phyloP scores from a whole-genome alignment of 2,113 vertebrate genomes.

The Mormoops blainvillei region DNA sequence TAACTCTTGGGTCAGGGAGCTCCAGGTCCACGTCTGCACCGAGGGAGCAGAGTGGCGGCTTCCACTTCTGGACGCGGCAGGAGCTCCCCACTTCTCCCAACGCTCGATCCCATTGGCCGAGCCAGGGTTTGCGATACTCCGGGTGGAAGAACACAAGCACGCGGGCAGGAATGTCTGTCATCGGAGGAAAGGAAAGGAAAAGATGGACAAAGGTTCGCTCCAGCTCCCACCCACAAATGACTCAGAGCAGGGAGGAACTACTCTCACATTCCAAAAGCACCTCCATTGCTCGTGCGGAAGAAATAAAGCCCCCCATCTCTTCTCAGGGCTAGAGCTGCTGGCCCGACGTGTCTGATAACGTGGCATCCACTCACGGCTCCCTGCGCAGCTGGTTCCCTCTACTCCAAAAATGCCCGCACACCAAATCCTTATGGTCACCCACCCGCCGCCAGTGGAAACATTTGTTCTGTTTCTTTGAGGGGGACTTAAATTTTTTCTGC shows the following conservation, averaged over 20 bases:
- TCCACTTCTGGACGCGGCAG: accelerated
- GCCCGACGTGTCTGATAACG: accelerated
- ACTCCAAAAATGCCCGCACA: background rate
- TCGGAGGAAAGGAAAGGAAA: no score
- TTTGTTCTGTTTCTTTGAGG: background rate
- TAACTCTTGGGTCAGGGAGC: background rate
- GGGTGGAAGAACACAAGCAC: no score
- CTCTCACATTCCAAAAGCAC: background rate
- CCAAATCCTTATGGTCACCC: background rate
- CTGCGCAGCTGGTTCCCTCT: background rate
- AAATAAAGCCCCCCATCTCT: background rate
- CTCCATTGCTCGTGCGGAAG: background rate
- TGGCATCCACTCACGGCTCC: background rate
- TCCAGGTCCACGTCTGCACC: no score
- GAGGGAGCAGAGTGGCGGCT: accelerated
- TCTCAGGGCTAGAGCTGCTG: background rate
- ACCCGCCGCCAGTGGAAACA: no score
- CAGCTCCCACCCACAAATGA: background rate
- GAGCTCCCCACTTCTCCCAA: background rate
- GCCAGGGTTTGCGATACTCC: background rate
- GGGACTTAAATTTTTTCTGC: background rate
- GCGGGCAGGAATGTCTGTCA: background rate
- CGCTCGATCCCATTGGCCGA: background rate
- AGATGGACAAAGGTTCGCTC: accelerated
- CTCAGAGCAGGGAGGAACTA: background rate